Evolutionary conservation across 1,140 invertebrate species (phyloP).

Genomic region (Lepidurus arcticus): DNA sequence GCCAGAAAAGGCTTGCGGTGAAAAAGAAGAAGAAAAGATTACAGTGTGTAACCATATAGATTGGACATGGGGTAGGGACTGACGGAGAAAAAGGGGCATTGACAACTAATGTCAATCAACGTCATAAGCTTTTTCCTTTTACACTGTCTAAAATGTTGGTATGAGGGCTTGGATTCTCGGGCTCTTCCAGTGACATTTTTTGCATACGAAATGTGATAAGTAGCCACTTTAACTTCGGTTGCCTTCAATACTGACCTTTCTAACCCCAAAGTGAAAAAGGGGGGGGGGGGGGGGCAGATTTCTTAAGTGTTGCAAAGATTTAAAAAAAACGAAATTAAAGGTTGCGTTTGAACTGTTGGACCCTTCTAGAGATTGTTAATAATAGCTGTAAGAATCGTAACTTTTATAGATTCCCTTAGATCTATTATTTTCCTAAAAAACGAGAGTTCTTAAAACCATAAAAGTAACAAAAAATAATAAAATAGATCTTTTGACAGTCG

Average conservation of each 20-base stretch:
- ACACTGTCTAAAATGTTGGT: not conserved
- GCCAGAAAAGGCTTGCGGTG: not conserved
- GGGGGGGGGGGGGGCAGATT: not conserved
- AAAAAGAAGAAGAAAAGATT: not conserved
- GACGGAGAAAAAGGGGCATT: not conserved
- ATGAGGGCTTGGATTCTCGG: not conserved
- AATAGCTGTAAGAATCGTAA: too few species aligned
- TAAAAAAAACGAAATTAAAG: too few species aligned
- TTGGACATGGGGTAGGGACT: not conserved
- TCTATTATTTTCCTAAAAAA: too few species aligned
- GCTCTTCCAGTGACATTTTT: conserved; percentile 7
- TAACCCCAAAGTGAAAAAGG: not conserved
- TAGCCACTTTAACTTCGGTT: not conserved
- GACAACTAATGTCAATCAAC: conserved; percentile 19
- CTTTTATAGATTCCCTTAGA: too few species aligned
- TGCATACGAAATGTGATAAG: conserved; percentile 4
- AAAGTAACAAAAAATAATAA: too few species aligned
- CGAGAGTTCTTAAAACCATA: too few species aligned
- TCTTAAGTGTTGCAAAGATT: not conserved
- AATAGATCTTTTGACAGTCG: too few species aligned
- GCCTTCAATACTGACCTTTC: not conserved
- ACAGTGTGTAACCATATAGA: not conserved
- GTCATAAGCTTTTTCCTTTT: conserved; percentile 7
- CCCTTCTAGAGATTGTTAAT: too few species aligned
- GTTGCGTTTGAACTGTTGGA: too few species aligned